A percentile compares a stretch with the other conserved stretches of the same genome.
Conservation (phyloP, 2,797 vertebrate species). For the Diglossa cyanea region DNA sequence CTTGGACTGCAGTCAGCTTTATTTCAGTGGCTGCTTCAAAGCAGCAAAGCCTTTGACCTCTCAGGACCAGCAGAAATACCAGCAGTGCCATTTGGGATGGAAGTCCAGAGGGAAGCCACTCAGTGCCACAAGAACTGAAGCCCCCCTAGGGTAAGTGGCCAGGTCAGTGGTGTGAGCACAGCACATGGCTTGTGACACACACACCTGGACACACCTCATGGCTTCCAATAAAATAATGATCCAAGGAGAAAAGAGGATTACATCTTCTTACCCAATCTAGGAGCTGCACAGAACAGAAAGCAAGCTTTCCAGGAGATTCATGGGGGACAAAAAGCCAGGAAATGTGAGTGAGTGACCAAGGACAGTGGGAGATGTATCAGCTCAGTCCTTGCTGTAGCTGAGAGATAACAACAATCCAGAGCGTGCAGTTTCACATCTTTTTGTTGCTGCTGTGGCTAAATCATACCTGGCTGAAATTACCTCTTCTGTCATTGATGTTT, state of each 20-base stretch:
- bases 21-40: background rate
- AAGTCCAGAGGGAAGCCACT: background rate
- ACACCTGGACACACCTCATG: background rate
- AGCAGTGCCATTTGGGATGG: background rate
- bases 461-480: background rate
- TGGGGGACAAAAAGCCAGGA: background rate
- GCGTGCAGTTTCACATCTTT: background rate
- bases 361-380: background rate
- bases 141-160: background rate
- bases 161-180: background rate
- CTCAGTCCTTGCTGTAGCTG: background rate
- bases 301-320: background rate
- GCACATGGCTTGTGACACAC: background rate
- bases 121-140: background rate
- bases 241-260: background rate
- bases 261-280: background rate
- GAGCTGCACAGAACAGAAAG: background rate
- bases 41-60: background rate
- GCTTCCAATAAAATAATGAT: background rate
- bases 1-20: background rate
- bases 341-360: background rate
- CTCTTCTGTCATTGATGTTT: background rate
- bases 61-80: background rate
- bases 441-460: background rate
- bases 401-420: background rate